Percentiles rank a stretch among this genome's conserved stretches.
Evolutionary conservation across 2,888 invertebrate genomes (phyloP).

Genomic region (Acanthoscelides obtectus): DNA sequence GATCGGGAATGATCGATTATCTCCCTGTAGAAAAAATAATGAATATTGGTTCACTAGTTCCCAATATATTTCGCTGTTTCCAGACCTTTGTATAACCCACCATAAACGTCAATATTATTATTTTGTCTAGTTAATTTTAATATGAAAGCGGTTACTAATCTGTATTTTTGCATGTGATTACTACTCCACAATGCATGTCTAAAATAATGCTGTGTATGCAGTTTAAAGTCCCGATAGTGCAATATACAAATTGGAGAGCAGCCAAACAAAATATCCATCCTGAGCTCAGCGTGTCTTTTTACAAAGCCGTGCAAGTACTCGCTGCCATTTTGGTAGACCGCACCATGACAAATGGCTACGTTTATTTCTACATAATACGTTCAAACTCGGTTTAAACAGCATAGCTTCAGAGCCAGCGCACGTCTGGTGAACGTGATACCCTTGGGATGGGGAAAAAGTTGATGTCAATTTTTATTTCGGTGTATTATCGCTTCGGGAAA

Average conservation of each 20-base stretch:
- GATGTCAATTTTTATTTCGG: background rate
- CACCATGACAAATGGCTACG: slow-evolving; percentile 37
- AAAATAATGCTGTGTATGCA: slow-evolving; percentile 27
- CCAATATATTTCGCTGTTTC: no score
- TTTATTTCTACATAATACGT: slow-evolving; percentile 35
- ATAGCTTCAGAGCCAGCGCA: slow-evolving; percentile 13
- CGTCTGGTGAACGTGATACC: slow-evolving; percentile 2
- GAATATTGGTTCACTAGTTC: no score
- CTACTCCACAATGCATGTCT: slow-evolving; percentile 31
- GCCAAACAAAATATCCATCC: slow-evolving; percentile 34
- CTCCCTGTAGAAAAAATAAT: no score
- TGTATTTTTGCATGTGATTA: slow-evolving; percentile 29
- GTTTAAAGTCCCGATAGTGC: slow-evolving; percentile 30
- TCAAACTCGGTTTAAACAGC: slow-evolving; percentile 16
- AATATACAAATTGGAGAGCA: slow-evolving; percentile 36
- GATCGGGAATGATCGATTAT: no score
- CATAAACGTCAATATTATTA: no score
- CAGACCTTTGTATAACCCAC: no score
- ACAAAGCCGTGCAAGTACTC: slow-evolving; percentile 25
- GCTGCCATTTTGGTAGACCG: slow-evolving; percentile 25
- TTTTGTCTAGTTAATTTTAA: no score
- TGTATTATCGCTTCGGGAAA: no score
- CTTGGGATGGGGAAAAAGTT: background rate
- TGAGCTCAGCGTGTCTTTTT: slow-evolving; percentile 25
- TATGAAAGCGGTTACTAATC: no score